Evolutionary conservation across 2,888 invertebrate species (phyloP), one percentile per base, ranked within the genome.

Genomic region (Halictus quadricinctus): DNA sequence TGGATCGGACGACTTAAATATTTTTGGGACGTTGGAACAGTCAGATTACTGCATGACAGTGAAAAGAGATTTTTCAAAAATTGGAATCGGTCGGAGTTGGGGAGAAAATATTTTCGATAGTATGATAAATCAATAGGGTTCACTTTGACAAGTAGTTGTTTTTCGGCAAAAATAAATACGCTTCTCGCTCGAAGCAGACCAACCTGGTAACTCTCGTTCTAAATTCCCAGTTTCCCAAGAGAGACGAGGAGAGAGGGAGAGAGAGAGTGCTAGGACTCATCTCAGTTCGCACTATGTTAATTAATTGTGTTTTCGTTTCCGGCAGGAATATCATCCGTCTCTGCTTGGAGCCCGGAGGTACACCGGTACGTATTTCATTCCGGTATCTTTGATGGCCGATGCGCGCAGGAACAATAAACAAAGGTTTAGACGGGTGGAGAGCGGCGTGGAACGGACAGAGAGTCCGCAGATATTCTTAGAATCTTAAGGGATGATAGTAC

Each of bases 291-390:
- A 0, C 43, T 69, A 21, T 21, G 36, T 60, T 43, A 18, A 76
- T 66, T 66, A 69, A 79, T 41, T 13, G 13, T 18, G 8, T 60
- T 69, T 60, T 46, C 2, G 36, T 72, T 48, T 78, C 36, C 48
- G 15, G 5, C 54, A 87, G 83, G 80, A 78, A 60, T 70, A 69
- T 81, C 87, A 25, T 64, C 73, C 48, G 78, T 73, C 4, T 64
- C 79, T 58, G 64, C 87, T 13, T 87, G 87, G 87, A 81, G 76
- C 60, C 60, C 85, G 1, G 76, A 81, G 36, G 72, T 69, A 75
- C 80, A 83, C 7, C 87, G 83, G 87, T 87, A 76, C 21, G 85
- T 83, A 83, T 29, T 36, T 25, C 36, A 69, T 21, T 41, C 21
- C 1, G 10, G n/a, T 18, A 29, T 66, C 66, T 66, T 18, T 21